Evolutionary conservation across 2,797 vertebrate species (phyloP).

Genomic region (Netta rufina): DNA sequence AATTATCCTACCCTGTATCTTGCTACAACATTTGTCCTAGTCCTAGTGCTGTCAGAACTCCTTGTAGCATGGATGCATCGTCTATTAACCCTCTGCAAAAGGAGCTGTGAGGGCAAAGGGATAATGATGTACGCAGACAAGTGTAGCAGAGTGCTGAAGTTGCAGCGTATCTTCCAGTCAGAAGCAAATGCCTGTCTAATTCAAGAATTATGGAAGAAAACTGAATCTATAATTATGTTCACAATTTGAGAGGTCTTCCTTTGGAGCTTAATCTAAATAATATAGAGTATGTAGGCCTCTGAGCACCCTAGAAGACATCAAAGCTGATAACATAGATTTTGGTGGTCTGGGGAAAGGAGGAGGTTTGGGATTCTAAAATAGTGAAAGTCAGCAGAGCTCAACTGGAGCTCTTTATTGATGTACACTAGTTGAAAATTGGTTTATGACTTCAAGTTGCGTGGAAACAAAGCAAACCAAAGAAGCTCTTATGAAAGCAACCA

Average conservation of each 20-base stretch:
- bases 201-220: background rate
- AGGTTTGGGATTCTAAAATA: background rate
- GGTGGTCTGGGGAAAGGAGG: background rate
- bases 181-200: background rate
- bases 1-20: background rate
- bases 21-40: background rate
- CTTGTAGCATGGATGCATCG: background rate
- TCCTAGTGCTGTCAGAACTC: background rate
- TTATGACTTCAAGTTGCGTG: slow-evolving; percentile 11
- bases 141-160: background rate
- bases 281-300: background rate
- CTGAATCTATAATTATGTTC: background rate
- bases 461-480: slow-evolving; percentile 33
- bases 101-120: background rate
- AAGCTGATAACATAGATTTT: background rate
- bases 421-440: background rate
- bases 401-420: background rate
- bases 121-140: background rate
- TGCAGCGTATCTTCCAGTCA: background rate
- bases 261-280: background rate
- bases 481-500: background rate
- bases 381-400: background rate
- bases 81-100: background rate
- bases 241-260: background rate
- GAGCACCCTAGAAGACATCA: background rate